Conservation (phyloP, 2,113 vertebrate genomes). For the Sakesphorus luctuosus region DNA sequence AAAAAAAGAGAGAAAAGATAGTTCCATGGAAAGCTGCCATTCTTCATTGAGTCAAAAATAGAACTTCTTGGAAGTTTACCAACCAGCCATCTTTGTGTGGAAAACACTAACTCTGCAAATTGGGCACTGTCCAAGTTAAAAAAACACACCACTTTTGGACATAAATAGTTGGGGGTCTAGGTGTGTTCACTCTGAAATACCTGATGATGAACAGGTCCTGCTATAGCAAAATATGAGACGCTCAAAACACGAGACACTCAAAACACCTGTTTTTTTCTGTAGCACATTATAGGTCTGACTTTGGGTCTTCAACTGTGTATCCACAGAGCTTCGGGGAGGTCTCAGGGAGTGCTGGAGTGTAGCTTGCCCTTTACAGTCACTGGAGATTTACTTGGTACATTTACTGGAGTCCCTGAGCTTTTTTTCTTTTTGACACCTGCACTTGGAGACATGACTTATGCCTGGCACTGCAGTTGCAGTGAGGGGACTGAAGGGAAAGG, state of each 20-base stretch:
- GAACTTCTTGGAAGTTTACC: slow-evolving; percentile 45
- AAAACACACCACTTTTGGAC: slow-evolving; percentile 35
- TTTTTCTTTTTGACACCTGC: not conserved
- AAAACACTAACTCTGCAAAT: slow-evolving; percentile 40
- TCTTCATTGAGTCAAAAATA: slow-evolving; percentile 42
- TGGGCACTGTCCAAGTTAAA: slow-evolving; percentile 46
- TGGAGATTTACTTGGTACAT: not conserved
- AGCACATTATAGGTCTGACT: not conserved
- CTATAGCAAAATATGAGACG: not conserved
- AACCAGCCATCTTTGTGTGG: slow-evolving; percentile 46
- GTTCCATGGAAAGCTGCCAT: slow-evolving; percentile 18
- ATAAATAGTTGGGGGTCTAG: not conserved
- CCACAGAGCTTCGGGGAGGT: not conserved
- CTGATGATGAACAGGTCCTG: not conserved
- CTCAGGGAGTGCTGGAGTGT: not conserved
- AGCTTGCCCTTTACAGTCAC: not conserved
- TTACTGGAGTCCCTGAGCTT: not conserved
- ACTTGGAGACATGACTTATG: not conserved
- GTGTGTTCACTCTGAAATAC: not conserved
- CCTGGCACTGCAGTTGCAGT: not conserved
- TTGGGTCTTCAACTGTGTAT: not conserved
- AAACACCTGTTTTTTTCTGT: not conserved
- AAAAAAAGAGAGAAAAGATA: not conserved
- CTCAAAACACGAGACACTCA: too few relatives aligned
- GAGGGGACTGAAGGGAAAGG: not conserved